A percentile compares a stretch with the other conserved stretches of the same genome.
phyloP scores from a whole-genome alignment of 2,113 vertebrate genomes.

The Sisor rabdophorus region DNA sequence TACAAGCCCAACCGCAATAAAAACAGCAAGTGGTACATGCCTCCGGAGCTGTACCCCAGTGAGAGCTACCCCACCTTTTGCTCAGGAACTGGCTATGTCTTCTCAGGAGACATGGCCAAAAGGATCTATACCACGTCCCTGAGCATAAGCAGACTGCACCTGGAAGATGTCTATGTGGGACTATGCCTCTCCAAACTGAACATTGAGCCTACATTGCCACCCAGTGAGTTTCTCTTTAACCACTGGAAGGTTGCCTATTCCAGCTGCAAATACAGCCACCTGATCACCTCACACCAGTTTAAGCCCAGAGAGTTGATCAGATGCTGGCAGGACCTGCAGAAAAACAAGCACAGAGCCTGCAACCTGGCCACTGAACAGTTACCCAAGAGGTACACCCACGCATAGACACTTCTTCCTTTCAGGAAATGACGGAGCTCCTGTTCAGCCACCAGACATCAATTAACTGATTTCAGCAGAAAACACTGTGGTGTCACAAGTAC shows the following conservation, averaged over 20 bases:
- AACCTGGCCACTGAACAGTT: slow-evolving; percentile 74
- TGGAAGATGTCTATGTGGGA: slow-evolving; percentile 95
- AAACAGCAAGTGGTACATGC: slow-evolving; percentile 96
- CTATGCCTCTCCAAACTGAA: slow-evolving; percentile 86
- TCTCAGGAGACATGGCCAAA: slow-evolving; percentile 87
- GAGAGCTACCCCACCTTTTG: slow-evolving; percentile 93
- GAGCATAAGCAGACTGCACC: slow-evolving; percentile 79
- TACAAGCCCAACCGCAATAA: slow-evolving; percentile 88
- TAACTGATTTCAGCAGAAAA: background rate
- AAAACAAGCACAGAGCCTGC: slow-evolving; percentile 89
- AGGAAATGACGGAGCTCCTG: background rate
- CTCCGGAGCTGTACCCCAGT: slow-evolving; percentile 82
- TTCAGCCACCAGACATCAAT: no score
- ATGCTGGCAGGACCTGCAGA: slow-evolving; percentile 94
- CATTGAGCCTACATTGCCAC: slow-evolving; percentile 84
- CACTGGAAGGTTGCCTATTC: slow-evolving; percentile 95
- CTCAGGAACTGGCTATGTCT: slow-evolving; percentile 94
- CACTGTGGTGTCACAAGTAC: background rate
- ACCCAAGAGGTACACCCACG: slow-evolving; percentile 53
- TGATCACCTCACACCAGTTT: slow-evolving; percentile 97
- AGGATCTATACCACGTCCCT: slow-evolving; percentile 86
- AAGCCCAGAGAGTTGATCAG: slow-evolving; percentile 89
- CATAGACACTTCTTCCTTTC: background rate
- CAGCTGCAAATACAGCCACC: slow-evolving; percentile 95
- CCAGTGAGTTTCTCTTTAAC: slow-evolving; percentile 93